These are phyloP conservation scores for Cydia splendana DNA, from an alignment of 1,140 invertebrate species.

Conservation along the genomic window DNA sequence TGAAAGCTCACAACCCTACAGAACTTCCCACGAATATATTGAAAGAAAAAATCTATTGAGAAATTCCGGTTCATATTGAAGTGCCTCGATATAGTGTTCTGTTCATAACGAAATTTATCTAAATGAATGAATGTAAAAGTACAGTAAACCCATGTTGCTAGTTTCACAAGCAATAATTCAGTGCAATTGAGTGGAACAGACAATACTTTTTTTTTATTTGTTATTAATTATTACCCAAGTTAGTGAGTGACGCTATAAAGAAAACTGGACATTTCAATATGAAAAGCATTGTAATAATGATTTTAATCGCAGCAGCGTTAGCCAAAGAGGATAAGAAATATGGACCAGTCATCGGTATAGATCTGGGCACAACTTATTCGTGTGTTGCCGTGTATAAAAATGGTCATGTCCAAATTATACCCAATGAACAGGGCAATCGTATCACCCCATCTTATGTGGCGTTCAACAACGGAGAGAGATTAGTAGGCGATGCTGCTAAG, in stretches of 20 bases:
- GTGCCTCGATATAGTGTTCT: neutral
- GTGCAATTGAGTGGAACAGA: neutral
- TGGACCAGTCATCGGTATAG: conserved; percentile 19
- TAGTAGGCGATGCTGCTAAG: conserved; percentile 30
- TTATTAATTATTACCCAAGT: neutral
- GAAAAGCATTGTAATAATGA: neutral
- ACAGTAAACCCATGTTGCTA: no score
- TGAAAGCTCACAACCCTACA: neutral
- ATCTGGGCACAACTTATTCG: conserved; percentile 12
- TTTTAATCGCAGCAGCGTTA: neutral
- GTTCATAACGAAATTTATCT: neutral
- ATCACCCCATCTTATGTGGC: conserved; percentile 28
- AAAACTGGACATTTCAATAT: neutral
- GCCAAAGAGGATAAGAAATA: neutral
- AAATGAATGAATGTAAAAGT: no score
- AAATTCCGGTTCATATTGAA: neutral
- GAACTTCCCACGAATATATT: neutral
- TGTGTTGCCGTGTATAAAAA: conserved; percentile 22
- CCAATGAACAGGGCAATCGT: conserved; percentile 23
- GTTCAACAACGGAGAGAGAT: neutral
- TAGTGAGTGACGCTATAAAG: neutral
- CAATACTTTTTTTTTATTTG: neutral
- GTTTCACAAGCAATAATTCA: no score
- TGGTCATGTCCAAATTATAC: conserved; percentile 12
- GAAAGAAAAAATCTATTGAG: neutral